A percentile compares a stretch with the other conserved stretches of the same genome.
Conservation (phyloP, 2,113 vertebrate genomes). For the Agapornis roseicollis region DNA sequence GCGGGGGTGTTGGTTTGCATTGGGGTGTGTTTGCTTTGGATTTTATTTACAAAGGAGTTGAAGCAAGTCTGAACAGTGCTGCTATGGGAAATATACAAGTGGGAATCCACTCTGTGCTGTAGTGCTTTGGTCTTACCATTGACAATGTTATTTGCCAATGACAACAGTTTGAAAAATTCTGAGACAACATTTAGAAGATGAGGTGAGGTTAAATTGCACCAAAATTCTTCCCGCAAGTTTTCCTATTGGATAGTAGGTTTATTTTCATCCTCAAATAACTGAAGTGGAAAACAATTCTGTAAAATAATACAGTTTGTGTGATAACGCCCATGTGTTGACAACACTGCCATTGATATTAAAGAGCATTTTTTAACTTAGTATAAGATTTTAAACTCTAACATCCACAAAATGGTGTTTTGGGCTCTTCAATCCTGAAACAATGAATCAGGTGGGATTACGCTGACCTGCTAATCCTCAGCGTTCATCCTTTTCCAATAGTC, state of each 20-base stretch:
- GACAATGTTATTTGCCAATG: neutral
- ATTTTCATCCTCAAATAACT: neutral
- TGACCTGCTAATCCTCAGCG: constrained; percentile 73
- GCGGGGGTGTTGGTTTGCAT: neutral
- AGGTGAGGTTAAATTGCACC: neutral
- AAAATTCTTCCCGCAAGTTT: neutral
- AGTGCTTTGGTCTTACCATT: neutral
- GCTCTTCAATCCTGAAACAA: neutral
- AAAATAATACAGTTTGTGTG: neutral
- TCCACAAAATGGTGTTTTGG: neutral
- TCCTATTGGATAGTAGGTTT: neutral
- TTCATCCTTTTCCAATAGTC: constrained; percentile 74
- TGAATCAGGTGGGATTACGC: constrained; percentile 60
- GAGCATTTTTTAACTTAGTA: neutral
- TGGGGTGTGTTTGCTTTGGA: neutral
- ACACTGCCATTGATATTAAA: neutral
- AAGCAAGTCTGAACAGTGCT: neutral
- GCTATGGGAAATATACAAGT: neutral
- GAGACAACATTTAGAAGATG: neutral
- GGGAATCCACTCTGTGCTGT: neutral
- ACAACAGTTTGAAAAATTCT: neutral
- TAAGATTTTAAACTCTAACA: neutral
- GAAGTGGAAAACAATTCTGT: neutral
- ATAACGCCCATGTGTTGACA: neutral
- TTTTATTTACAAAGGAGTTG: neutral